Evolutionary conservation across 2,888 invertebrate species (phyloP), one percentile per base, ranked within the genome.

Genomic region (Caenorhabditis japonica): DNA sequence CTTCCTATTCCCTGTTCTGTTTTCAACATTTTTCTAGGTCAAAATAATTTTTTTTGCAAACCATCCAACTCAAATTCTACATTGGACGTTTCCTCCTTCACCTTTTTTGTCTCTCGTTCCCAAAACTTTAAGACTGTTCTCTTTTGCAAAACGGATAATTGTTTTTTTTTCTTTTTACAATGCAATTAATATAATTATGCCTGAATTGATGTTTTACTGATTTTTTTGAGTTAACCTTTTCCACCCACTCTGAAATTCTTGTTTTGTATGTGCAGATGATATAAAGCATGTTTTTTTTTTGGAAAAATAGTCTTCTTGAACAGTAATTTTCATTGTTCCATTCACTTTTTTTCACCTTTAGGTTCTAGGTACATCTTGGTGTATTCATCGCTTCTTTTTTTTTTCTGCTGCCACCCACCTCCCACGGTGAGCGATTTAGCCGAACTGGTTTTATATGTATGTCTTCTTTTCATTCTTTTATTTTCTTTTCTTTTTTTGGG

Each of bases 41-140:
- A 34, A 47, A 47, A 47, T 30, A 39, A 10, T 4, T 15, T 43
- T 7, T 34, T 39, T 17, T 38, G 17, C 38, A 21, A 21, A 47
- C 23, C 30, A 17, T 19, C 19, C 44, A 30, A 56, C 3, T 21
- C 41, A 30, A 39, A 4, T 41, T 38, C n/a, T n/a, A 15, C 36
- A 33, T 62, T 27, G 38, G 15, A 33, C 36, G 13, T 33, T 2
- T 19, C n/a, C 4, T 34, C 19, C 4, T 10, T 21, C 25, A 10
- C 39, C 25, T 2, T 17, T 51, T 23, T 19, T 21, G 4, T 49
- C 27, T 44, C 52, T 58, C 44, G 21, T 56, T 70, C 53, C 59
- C 61, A 62, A 71, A 71, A 71, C 71, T 71, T 71, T 71, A 71
- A 62, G 27, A 62, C 33, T 72, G 64, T 72, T 72, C 72, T 71